These are phyloP conservation scores for Liposcelis brunnea DNA, from an alignment of 2,888 invertebrate species.

Conservation along the genomic window DNA sequence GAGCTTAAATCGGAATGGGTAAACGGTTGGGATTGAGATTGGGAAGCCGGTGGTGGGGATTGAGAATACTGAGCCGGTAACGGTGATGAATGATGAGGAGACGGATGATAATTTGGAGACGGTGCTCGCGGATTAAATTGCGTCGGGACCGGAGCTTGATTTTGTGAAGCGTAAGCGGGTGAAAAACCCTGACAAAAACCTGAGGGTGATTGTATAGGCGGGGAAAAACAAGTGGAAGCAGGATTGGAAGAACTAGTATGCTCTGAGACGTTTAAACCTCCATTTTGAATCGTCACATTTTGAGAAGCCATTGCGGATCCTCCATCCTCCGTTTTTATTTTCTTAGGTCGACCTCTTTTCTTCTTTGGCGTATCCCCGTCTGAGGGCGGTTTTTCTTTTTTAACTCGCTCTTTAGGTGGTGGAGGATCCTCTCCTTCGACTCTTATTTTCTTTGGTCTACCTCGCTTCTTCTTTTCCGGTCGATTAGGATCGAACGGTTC, in stretches of 20 bases:
- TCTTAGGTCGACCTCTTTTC: conserved; percentile 76
- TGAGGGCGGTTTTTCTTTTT: conserved; percentile 16
- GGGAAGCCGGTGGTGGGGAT: conserved; percentile 24
- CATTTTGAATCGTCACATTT: conserved; percentile 21
- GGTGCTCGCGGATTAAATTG: conserved; percentile 17
- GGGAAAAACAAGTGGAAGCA: conserved; percentile 31
- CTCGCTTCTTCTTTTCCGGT: conserved; percentile 75
- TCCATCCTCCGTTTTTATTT: conserved; percentile 50
- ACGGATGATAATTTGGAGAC: conserved; percentile 18
- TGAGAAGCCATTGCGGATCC: conserved; percentile 27
- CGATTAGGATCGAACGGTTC: conserved; percentile 33
- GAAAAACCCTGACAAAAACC: conserved; percentile 16
- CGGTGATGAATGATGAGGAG: conserved; percentile 19
- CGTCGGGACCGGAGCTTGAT: not conserved
- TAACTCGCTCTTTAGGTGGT: conserved; percentile 28
- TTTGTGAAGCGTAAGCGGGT: conserved; percentile 6
- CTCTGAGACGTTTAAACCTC: conserved; percentile 16
- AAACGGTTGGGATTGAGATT: conserved; percentile 29
- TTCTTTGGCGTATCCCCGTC: conserved; percentile 54
- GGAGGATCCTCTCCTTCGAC: conserved; percentile 47
- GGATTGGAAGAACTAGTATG: conserved; percentile 28
- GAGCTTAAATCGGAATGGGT: conserved; percentile 57
- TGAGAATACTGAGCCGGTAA: conserved; percentile 24
- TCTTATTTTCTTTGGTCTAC: conserved; percentile 72
- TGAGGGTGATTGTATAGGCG: conserved; percentile 31